These are phyloP conservation scores for Ectemnius lituratus DNA, from an alignment of 2,888 invertebrate genomes.

Conservation along the genomic window DNA sequence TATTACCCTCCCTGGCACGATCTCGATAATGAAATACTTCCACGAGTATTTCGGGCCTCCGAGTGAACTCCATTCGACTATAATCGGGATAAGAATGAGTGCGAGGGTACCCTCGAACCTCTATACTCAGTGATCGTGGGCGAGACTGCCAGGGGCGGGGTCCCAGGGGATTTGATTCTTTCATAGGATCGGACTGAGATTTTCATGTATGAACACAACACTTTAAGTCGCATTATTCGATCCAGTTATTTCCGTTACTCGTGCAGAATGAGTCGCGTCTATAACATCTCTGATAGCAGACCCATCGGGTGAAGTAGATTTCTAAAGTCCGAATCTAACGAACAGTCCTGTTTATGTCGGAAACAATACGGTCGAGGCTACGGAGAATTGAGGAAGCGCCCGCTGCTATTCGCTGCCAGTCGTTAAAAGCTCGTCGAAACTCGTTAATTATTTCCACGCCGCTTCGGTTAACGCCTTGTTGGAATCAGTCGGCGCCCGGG, in stretches of 20 bases:
- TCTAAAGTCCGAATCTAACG: conserved; percentile 1
- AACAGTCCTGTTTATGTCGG: conserved; percentile 2
- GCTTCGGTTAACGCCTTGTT: conserved; percentile 52
- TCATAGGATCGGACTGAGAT: background rate
- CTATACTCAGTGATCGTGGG: background rate
- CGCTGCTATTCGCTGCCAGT: conserved; percentile 45
- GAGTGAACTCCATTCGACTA: conserved; percentile 62
- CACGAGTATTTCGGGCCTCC: conserved; percentile 58
- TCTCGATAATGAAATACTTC: conserved; percentile 70
- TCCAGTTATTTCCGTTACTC: background rate
- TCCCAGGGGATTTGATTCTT: conserved; percentile 25
- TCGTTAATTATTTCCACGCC: conserved; percentile 62
- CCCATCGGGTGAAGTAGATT: background rate
- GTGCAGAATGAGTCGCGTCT: background rate
- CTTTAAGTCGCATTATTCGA: too few relatives aligned
- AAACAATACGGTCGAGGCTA: background rate
- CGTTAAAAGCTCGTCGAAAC: conserved; percentile 58
- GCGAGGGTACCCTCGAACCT: conserved; percentile 33
- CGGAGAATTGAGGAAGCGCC: conserved; percentile 15
- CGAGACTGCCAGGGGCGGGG: background rate
- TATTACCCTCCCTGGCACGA: conserved; percentile 65
- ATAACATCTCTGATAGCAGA: too few relatives aligned
- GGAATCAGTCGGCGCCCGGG: conserved; percentile 33
- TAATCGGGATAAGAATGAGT: conserved; percentile 63
- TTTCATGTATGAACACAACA: too few relatives aligned